phyloP scores from a whole-genome alignment of 2,113 vertebrate species.

The Oreotragus oreotragus region DNA sequence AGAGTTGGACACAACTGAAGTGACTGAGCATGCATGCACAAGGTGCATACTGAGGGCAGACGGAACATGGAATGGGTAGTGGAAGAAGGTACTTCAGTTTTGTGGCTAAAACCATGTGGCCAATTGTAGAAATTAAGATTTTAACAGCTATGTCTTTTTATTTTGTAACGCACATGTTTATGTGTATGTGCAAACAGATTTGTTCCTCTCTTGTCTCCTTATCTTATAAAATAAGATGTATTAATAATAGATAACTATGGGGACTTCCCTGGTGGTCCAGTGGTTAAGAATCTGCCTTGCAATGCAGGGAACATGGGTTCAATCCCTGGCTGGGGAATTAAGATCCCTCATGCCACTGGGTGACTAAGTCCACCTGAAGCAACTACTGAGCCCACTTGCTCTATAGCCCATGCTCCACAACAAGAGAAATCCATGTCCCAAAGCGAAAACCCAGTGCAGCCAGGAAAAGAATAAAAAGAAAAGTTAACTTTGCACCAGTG shows the following conservation, averaged over 20 bases:
- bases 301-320: neutral
- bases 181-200: neutral
- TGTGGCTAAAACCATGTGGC: neutral
- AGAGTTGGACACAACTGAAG: neutral
- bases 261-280: neutral
- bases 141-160: neutral
- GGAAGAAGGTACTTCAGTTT: neutral
- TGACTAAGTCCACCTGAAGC: neutral
- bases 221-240: neutral
- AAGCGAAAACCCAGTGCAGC: neutral
- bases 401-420: neutral
- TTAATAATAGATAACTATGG: neutral
- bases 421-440: neutral
- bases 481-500: neutral
- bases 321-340: neutral
- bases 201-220: neutral
- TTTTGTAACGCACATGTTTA: neutral
- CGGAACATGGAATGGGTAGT: neutral
- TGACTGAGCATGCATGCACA: neutral
- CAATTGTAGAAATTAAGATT: neutral
- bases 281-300: neutral
- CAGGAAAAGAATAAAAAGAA: neutral
- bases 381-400: neutral
- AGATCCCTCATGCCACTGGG: neutral
- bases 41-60: neutral